These are phyloP conservation scores for Prietella phreatophila DNA, from an alignment of 2,113 vertebrate genomes.

Conservation along the genomic window DNA sequence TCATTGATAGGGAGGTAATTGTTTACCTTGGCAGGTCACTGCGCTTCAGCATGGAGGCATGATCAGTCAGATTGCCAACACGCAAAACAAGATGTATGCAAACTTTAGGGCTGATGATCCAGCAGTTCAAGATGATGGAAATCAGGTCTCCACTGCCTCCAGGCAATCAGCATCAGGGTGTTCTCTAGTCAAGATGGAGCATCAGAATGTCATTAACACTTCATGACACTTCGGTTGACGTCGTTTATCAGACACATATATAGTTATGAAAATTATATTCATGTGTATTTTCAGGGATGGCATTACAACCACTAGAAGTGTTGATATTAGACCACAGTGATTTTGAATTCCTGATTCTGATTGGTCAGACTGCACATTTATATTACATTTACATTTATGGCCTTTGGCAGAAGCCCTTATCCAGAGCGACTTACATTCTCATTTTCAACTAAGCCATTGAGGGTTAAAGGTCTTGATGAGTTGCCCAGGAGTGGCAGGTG, in stretches of 20 bases:
- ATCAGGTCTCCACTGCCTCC: conserved; percentile 9
- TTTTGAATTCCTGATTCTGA: neutral
- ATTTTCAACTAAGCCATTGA: too few relatives aligned
- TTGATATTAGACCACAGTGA: neutral
- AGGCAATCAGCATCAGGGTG: neutral
- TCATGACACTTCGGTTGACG: neutral
- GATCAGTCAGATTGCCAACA: conserved; percentile 46
- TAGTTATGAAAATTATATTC: neutral
- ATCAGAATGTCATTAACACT: conserved; percentile 3
- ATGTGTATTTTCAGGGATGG: neutral
- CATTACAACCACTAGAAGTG: neutral
- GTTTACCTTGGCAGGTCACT: conserved; percentile 40
- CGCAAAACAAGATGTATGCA: conserved; percentile 38
- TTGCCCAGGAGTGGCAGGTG: too few relatives aligned
- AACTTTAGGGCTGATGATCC: conserved; percentile 8
- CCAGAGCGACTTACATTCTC: too few relatives aligned
- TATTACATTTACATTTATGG: neutral
- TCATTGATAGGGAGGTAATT: conserved; percentile 49
- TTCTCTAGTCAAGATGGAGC: neutral
- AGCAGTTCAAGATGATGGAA: conserved; percentile 18
- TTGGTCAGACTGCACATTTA: neutral
- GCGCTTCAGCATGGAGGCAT: conserved; percentile 1
- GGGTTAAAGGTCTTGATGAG: too few relatives aligned
- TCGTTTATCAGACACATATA: neutral
- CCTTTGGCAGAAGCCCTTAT: too few relatives aligned